Evolutionary conservation across 2,888 invertebrate species (phyloP).

Genomic region (Megamerina dolium): DNA sequence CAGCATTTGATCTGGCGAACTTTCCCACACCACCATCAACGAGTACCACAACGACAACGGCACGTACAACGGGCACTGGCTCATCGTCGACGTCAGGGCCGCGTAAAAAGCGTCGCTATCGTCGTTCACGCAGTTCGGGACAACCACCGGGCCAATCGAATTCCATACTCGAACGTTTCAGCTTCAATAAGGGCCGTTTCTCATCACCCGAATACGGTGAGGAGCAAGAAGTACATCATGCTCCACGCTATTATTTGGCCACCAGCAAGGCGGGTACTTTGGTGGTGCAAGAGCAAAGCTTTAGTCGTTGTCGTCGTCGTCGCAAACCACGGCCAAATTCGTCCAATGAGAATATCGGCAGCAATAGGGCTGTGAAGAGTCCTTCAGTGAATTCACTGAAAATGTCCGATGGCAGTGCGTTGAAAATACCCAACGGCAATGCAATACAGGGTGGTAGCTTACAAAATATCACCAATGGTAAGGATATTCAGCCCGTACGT

Average conservation of each 20-base stretch:
- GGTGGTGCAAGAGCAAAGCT: slow-evolving; percentile 52
- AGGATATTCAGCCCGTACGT: slow-evolving; percentile 21
- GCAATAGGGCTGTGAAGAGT: slow-evolving; percentile 22
- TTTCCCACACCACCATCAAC: slow-evolving; percentile 31
- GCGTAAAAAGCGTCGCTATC: slow-evolving; percentile 40
- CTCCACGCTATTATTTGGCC: slow-evolving; percentile 50
- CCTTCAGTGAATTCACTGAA: slow-evolving; percentile 18
- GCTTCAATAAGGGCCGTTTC: slow-evolving; percentile 40
- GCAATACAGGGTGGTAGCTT: slow-evolving; percentile 6
- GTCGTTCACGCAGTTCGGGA: slow-evolving; percentile 37
- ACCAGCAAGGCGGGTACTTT: slow-evolving; percentile 54
- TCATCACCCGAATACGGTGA: slow-evolving; percentile 43
- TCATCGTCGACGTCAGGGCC: slow-evolving; percentile 37
- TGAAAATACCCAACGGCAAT: neutral
- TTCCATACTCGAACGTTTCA: slow-evolving; percentile 45
- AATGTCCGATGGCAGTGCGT: slow-evolving; percentile 4
- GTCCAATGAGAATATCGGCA: slow-evolving; percentile 31
- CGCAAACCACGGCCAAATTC: slow-evolving; percentile 33
- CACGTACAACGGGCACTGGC: slow-evolving; percentile 18
- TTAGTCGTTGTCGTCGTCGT: slow-evolving; percentile 35
- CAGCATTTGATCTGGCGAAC: slow-evolving; percentile 6
- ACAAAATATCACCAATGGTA: slow-evolving; percentile 7
- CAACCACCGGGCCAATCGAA: slow-evolving; percentile 29
- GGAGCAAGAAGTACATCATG: slow-evolving; percentile 26
- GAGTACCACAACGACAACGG: slow-evolving; percentile 16